Percentiles rank a stretch among this genome's conserved stretches.
These are phyloP conservation scores for Dasypus novemcinctus DNA, from an alignment of 2,113 vertebrate species.

Conservation along the genomic window DNA sequence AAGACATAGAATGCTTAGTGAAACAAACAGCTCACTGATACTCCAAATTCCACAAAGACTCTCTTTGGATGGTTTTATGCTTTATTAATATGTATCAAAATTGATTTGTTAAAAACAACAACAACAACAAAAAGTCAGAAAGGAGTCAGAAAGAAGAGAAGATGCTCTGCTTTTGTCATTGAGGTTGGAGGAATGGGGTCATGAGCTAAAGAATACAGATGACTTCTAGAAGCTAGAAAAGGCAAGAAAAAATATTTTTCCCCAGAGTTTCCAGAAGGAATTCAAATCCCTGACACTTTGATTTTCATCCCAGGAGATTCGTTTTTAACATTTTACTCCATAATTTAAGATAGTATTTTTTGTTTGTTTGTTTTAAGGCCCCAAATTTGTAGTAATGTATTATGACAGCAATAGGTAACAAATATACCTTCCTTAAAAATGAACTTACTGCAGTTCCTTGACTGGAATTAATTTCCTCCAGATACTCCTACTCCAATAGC, in stretches of 20 bases:
- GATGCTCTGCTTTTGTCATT: not conserved
- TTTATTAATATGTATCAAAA: no score
- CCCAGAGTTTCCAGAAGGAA: not conserved
- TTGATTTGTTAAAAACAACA: no score
- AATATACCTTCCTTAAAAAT: not conserved
- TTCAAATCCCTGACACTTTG: not conserved
- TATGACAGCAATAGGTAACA: not conserved
- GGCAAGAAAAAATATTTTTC: not conserved
- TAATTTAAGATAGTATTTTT: no score
- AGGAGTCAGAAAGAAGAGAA: not conserved
- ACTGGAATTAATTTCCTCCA: not conserved
- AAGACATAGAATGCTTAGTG: not conserved
- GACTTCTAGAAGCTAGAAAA: not conserved
- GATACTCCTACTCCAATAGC: not conserved
- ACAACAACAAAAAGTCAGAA: not conserved
- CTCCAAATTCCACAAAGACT: not conserved
- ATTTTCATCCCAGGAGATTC: no score
- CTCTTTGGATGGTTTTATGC: no score
- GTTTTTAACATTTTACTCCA: no score
- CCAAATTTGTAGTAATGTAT: not conserved
- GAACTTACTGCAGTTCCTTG: not conserved
- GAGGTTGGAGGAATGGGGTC: not conserved
- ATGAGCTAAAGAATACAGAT: not conserved
- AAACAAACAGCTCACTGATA: not conserved
- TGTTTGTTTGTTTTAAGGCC: no score